Base-by-base conservation (phyloP, 2,113 vertebrate species). In the Calyptommatus sinebrachiatus region DNA sequence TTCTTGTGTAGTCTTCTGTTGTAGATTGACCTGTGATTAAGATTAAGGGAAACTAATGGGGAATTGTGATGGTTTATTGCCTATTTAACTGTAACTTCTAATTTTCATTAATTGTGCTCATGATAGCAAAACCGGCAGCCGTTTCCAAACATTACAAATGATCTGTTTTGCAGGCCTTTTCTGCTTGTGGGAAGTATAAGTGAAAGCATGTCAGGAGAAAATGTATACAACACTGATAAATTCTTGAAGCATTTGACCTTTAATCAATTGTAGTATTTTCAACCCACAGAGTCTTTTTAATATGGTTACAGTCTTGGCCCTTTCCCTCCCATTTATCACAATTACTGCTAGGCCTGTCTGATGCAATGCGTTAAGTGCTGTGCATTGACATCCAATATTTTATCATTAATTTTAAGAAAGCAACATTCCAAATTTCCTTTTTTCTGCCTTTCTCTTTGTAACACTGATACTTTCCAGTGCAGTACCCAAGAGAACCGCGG, bases 211-310 rank as follows among this genome's bases (percentile, higher is more conserved):
- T 87, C 92, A 90, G 22, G 18, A 87, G 88, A 94, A 92, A 93
- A 93, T 88, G 79, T 91, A 91, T 86, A 88, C 87, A 91, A 84
- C 71, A 77, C 90, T 94, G 92, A 94, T 94, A 95, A 93, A 94
- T 95, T 90, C 90, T 92, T 93, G 89, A 94, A 95, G 91, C 91
- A 94, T 95, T 93, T 95, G 92, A 95, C 93, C 93, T 95, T 94
- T 94, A 95, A 95, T 95, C 92, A 94, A 92, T 93, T 90, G 92
- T 93, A 94, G 92, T 94, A 94, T 94, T 94, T 94, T 91, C 91
- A 90, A 90, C 88, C 91, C 88, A 68, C 86, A 89, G 90, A 94
- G 88, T 81, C 83, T 91, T 87, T 76, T 89, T 92, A 92, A 94
- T 94, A 92, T 78, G 93, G 91, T 87, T 92, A 85, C 88, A 92